Evolutionary conservation across 2,797 vertebrate species (phyloP), one percentile per base, ranked within the genome.

Genomic region (Pelobates cultripes): DNA sequence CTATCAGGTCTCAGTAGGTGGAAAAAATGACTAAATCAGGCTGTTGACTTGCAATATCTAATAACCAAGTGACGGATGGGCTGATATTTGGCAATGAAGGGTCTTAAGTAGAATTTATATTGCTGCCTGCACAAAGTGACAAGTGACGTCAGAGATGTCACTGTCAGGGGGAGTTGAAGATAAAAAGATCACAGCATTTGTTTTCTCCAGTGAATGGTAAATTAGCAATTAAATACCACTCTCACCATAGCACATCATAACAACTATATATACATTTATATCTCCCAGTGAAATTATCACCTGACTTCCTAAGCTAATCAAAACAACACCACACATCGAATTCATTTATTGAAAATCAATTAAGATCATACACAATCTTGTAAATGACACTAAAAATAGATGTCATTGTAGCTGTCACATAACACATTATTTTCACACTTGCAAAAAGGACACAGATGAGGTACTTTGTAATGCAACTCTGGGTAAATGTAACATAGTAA

Each of bases 21-120:
- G 76, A 67, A 78, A 2, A 69, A 75, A 73, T 69, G 81, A 68
- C 63, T 73, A 78, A 63, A 75, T 70, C 64, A 61, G 70, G 75
- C 81, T 78, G 81, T 6, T 73, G 75, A 61, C 69, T 68, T 67
- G 73, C 70, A 82, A 78, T 82, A 73, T 68, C 70, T 73, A 82
- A 82, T 82, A 82, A 73, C 75, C 70, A 73, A 68, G 70, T 82
- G 75, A 78, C 81, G 73, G 81, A 82, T 67, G 70, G 43, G 75
- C 75, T 78, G 70, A 47, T 73, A 69, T 78, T 83, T 73, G 43
- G 67, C 66, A 68, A 73, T 74, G 51, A 74, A 68, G 81, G 51
- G 51, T 78, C 70, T 61, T 73, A 69, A 78, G 63, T 69, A 73
- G 75, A 78, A 78, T 73, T 69, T 47, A 83, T 83, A 78, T 73